Percentiles rank a stretch among this genome's conserved stretches.
Conservation (phyloP, 2,888 invertebrate species). For the Gryllus longicercus region DNA sequence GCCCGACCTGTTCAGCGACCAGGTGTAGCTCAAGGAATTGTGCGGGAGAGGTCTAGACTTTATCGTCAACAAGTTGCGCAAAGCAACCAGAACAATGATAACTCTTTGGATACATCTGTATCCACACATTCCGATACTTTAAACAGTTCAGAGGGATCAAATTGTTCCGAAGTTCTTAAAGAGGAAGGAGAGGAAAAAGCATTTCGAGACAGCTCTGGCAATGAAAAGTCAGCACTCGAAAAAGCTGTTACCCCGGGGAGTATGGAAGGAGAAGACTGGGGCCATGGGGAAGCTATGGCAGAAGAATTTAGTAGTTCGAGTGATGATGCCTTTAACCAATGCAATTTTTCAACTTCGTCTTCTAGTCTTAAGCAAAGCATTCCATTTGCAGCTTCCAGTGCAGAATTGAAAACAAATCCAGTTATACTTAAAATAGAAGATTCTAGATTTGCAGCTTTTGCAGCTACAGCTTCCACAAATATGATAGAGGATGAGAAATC, state of each 20-base stretch:
- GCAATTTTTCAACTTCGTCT: not conserved
- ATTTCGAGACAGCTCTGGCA: slow-evolving; percentile 63
- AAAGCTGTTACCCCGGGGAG: slow-evolving; percentile 29
- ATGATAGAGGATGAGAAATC: slow-evolving; percentile 79
- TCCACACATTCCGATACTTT: slow-evolving; percentile 39
- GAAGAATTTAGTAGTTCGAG: slow-evolving; percentile 54
- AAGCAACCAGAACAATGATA: slow-evolving; percentile 42
- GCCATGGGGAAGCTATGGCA: slow-evolving; percentile 64
- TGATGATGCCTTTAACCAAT: slow-evolving; percentile 46
- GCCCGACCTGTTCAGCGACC: not conserved
- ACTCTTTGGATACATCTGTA: slow-evolving; percentile 37
- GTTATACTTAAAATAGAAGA: slow-evolving; percentile 58
- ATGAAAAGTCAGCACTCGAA: slow-evolving; percentile 47
- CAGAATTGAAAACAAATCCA: slow-evolving; percentile 21
- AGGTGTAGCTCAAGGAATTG: slow-evolving; percentile 45
- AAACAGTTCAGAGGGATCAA: not conserved
- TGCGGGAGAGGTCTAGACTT: slow-evolving; percentile 51
- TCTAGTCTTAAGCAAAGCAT: not conserved
- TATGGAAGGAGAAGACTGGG: slow-evolving; percentile 54
- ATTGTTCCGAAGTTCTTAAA: not conserved
- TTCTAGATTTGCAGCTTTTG: slow-evolving; percentile 68
- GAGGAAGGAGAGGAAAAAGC: slow-evolving; percentile 66
- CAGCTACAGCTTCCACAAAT: slow-evolving; percentile 60
- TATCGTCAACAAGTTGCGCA: slow-evolving; percentile 50
- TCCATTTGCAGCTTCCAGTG: not conserved